Evolutionary conservation across 1,140 invertebrate species (phyloP).

Genomic region (Anagrus nilaparvatae): DNA sequence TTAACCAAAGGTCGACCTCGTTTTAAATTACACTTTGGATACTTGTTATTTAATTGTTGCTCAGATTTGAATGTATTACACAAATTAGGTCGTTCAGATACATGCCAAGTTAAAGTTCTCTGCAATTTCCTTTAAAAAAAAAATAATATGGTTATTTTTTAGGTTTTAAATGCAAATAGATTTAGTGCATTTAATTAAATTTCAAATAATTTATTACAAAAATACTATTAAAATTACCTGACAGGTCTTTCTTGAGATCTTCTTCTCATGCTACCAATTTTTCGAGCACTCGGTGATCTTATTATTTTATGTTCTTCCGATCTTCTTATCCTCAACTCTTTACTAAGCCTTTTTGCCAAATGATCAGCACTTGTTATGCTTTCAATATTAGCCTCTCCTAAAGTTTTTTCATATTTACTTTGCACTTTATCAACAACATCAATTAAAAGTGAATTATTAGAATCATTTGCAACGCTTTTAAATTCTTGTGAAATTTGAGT

Average conservation of each 20-base stretch:
- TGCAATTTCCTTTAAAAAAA: slow-evolving; percentile 25
- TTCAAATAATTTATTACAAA: background rate
- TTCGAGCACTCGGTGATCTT: slow-evolving; percentile 66
- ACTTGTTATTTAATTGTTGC: slow-evolving; percentile 1
- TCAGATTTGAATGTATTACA: background rate
- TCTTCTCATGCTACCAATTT: slow-evolving; percentile 62
- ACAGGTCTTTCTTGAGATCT: slow-evolving; percentile 48
- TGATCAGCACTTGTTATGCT: slow-evolving; percentile 54
- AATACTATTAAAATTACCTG: slow-evolving; percentile 22
- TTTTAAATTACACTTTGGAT: slow-evolving; percentile 12
- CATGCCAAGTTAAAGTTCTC: slow-evolving; percentile 30
- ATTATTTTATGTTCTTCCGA: slow-evolving; percentile 60
- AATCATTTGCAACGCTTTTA: slow-evolving; percentile 37
- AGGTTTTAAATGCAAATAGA: too few species aligned
- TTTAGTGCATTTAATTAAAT: background rate
- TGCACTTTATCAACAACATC: slow-evolving; percentile 45
- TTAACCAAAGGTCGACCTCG: slow-evolving; percentile 11
- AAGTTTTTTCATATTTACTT: slow-evolving; percentile 59
- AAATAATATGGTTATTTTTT: background rate
- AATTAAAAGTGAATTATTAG: slow-evolving; percentile 15
- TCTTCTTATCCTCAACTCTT: slow-evolving; percentile 60
- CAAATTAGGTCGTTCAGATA: slow-evolving; percentile 16
- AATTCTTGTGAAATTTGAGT: slow-evolving; percentile 58
- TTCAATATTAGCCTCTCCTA: slow-evolving; percentile 51
- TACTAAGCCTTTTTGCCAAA: slow-evolving; percentile 55